Evolutionary conservation across 2,797 vertebrate genomes (phyloP).

Genomic region (Spinus olivaceus): DNA sequence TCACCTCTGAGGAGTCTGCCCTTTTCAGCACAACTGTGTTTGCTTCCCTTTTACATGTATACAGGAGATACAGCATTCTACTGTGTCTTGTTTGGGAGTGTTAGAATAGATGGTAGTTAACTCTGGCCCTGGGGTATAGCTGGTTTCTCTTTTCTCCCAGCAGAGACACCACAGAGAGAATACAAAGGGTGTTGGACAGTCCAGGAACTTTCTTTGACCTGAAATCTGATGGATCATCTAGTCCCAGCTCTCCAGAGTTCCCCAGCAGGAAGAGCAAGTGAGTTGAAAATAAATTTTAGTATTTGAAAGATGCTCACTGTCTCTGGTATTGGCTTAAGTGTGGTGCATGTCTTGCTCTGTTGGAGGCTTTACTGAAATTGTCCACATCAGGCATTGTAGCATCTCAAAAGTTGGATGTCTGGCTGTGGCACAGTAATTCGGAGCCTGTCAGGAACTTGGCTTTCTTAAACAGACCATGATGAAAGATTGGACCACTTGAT

Average conservation of each 20-base stretch:
- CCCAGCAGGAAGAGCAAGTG: conserved; percentile 68
- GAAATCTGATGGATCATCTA: conserved; percentile 69
- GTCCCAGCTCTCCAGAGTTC: conserved; percentile 70
- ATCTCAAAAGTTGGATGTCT: not conserved
- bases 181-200: conserved; percentile 64
- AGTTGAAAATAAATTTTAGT: conserved; percentile 21
- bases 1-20: not conserved
- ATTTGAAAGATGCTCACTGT: not conserved
- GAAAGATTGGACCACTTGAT: not conserved
- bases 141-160: not conserved
- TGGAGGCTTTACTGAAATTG: not conserved
- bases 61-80: not conserved
- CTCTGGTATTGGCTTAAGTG: not conserved
- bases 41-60: not conserved
- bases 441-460: not conserved
- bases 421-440: not conserved
- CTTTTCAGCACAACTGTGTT: not conserved
- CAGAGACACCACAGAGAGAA: conserved; percentile 52
- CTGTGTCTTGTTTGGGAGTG: not conserved
- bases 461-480: not conserved
- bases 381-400: not conserved
- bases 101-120: not conserved
- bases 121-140: not conserved
- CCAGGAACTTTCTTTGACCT: conserved; percentile 62
- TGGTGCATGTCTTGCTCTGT: not conserved